These are phyloP conservation scores for Petrolisthes cinctipes DNA, from an alignment of 2,888 invertebrate species.

Conservation along the genomic window DNA sequence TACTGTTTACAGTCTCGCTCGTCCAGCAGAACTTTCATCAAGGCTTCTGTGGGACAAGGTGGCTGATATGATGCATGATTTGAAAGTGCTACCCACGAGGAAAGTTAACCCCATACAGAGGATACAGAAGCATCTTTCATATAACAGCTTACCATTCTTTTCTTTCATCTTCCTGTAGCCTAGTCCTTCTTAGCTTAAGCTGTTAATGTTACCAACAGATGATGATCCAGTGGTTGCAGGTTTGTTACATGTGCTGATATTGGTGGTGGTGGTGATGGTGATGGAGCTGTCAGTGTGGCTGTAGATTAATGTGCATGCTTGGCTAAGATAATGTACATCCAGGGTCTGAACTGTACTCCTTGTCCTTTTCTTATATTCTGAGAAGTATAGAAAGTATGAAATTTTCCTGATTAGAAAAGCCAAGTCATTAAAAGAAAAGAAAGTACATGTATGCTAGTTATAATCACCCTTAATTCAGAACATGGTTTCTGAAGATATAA, in stretches of 20 bases:
- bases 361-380: too few relatives aligned
- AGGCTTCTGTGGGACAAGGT: too few relatives aligned
- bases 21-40: too few relatives aligned
- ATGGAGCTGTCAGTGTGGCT: constrained; percentile 1
- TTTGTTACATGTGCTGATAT: constrained; percentile 1
- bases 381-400: too few relatives aligned
- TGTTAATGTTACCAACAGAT: neutral
- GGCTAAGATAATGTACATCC: neutral
- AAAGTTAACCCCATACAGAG: neutral
- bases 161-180: neutral
- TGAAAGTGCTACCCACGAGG: neutral
- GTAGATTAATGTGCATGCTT: constrained; percentile 35
- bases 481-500: too few relatives aligned
- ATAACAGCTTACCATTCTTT: neutral
- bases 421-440: too few relatives aligned
- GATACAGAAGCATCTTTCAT: neutral
- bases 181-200: neutral
- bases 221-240: neutral
- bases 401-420: too few relatives aligned
- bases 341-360: neutral
- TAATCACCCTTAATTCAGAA: too few relatives aligned
- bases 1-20: too few relatives aligned
- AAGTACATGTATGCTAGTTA: too few relatives aligned
- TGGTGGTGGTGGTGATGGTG: too few relatives aligned
- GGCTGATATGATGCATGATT: too few relatives aligned